A percentile compares a stretch with the other conserved stretches of the same genome.
These are phyloP conservation scores for Drosophila triauraria DNA, from an alignment of 1,140 invertebrate genomes.

Conservation along the genomic window DNA sequence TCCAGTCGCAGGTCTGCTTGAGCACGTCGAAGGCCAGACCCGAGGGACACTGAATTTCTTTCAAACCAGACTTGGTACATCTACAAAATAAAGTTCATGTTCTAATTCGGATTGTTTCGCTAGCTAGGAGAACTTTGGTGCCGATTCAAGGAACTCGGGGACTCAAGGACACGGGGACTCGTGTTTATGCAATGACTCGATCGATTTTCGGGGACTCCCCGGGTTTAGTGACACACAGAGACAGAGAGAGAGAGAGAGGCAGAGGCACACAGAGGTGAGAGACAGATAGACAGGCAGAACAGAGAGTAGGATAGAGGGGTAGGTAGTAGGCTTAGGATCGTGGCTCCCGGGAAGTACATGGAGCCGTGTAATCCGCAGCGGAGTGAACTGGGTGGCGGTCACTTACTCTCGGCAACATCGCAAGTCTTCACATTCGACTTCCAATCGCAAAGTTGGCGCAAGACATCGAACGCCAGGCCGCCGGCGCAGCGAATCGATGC, in stretches of 20 bases:
- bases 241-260: slow-evolving; percentile 38
- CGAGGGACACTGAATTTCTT: slow-evolving; percentile 97
- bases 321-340: slow-evolving; percentile 38
- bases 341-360: slow-evolving; percentile 56
- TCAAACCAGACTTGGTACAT: slow-evolving; percentile 96
- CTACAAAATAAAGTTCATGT: slow-evolving; percentile 86
- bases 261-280: slow-evolving; percentile 47
- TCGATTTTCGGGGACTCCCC: slow-evolving; percentile 37
- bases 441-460: slow-evolving; percentile 97
- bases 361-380: slow-evolving; percentile 39
- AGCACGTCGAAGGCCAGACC: slow-evolving; percentile 98
- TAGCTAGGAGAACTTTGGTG: slow-evolving; percentile 77
- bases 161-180: slow-evolving; percentile 20
- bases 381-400: slow-evolving; percentile 44
- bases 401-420: slow-evolving; percentile 96
- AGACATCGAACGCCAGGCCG: slow-evolving; percentile 97
- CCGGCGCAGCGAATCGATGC: slow-evolving; percentile 94
- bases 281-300: slow-evolving; percentile 56
- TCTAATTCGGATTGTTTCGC: slow-evolving; percentile 50
- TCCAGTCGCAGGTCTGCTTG: slow-evolving; percentile 99
- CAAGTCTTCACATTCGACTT: slow-evolving; percentile 98
- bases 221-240: slow-evolving; percentile 67
- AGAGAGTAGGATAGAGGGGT: slow-evolving; percentile 37
- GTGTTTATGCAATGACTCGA: slow-evolving; percentile 67
- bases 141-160: slow-evolving; percentile 16